These are phyloP conservation scores for Loriculus beryllinus DNA, from an alignment of 2,797 vertebrate species.

Conservation along the genomic window DNA sequence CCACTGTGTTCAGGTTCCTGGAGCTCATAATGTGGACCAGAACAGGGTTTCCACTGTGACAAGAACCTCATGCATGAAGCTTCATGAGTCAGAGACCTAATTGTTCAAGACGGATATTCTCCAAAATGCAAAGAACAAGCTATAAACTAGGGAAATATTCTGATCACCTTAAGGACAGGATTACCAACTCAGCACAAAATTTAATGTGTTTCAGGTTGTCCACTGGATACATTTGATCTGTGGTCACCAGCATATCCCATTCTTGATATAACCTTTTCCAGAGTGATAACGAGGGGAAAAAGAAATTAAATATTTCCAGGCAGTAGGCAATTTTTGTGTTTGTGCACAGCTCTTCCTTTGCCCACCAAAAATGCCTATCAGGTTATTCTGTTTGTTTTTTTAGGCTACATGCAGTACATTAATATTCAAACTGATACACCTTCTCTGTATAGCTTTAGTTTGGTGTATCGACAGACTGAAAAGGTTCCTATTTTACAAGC, in stretches of 20 bases:
- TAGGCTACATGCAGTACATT: neutral
- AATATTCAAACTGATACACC: neutral
- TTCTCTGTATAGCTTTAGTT: neutral
- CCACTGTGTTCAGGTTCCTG: neutral
- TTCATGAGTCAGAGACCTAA: neutral
- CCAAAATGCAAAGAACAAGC: neutral
- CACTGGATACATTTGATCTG: neutral
- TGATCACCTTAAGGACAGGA: neutral
- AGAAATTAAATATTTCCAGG: neutral
- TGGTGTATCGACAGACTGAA: neutral
- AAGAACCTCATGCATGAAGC: neutral
- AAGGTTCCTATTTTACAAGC: neutral
- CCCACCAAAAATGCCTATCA: neutral
- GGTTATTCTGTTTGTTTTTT: neutral
- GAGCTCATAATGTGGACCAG: accelerated
- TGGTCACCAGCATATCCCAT: neutral
- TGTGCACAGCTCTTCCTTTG: neutral
- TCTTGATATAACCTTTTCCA: neutral
- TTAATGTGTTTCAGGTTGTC: neutral
- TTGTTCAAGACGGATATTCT: accelerated
- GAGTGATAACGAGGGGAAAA: neutral
- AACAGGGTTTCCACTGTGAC: neutral
- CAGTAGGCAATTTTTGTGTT: neutral
- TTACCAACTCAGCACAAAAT: neutral
- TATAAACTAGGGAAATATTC: neutral